phyloP scores from a whole-genome alignment of 2,888 invertebrate genomes.

The Hymenopus coronatus region DNA sequence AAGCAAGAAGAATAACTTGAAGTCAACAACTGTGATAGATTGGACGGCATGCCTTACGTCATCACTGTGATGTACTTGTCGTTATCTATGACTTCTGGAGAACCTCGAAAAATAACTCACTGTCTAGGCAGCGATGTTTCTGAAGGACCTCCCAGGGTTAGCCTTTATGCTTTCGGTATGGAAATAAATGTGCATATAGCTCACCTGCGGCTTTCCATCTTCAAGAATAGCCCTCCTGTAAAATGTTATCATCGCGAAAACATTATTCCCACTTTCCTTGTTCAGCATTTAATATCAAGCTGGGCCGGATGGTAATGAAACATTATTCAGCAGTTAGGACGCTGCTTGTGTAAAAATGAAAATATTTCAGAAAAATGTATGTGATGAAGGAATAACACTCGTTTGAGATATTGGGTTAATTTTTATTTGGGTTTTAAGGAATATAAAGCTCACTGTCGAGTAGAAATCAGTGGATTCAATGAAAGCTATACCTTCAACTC shows the following conservation, averaged over 20 bases:
- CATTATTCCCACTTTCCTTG: neutral
- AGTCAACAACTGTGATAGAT: neutral
- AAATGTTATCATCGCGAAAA: neutral
- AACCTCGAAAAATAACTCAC: neutral
- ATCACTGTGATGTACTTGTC: neutral
- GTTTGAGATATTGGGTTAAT: too few species aligned
- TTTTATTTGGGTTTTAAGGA: too few species aligned
- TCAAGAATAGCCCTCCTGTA: neutral
- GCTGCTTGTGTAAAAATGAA: too few species aligned
- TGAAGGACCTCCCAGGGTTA: neutral
- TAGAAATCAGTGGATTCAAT: too few species aligned
- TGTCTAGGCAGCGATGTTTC: neutral
- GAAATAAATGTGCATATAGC: neutral
- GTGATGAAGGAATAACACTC: too few species aligned
- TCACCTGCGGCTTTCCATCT: neutral
- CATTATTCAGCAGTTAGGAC: neutral
- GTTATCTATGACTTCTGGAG: neutral
- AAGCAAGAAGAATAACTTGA: neutral
- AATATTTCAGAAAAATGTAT: too few species aligned
- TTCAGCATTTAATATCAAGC: neutral
- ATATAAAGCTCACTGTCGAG: too few species aligned
- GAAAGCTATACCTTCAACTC: too few species aligned
- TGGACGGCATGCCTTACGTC: neutral
- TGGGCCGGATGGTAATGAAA: neutral
- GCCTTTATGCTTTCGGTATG: neutral